phyloP scores from a whole-genome alignment of 1,140 invertebrate genomes.

The Diorhabda sublineata region DNA sequence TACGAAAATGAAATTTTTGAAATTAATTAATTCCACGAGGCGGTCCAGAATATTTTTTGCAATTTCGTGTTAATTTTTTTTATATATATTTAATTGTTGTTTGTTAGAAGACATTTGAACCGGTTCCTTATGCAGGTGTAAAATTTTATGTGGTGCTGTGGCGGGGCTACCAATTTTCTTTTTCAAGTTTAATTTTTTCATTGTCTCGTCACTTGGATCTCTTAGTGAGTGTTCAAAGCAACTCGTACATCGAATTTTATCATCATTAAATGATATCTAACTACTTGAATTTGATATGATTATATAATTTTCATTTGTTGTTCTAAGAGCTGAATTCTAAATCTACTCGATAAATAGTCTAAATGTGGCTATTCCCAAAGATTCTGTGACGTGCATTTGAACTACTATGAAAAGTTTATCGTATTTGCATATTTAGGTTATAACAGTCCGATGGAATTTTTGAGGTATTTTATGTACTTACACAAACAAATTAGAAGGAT shows the following conservation, averaged over 20 bases:
- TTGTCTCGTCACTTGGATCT: slow-evolving; percentile 1
- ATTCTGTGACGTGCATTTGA: background rate
- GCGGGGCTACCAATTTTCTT: background rate
- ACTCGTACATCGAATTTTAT: background rate
- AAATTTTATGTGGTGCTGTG: slow-evolving; percentile 5
- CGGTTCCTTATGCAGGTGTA: slow-evolving; percentile 5
- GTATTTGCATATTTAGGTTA: background rate
- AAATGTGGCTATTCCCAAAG: background rate
- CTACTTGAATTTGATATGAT: background rate
- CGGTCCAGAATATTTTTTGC: background rate
- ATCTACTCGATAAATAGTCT: background rate
- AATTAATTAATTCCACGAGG: background rate
- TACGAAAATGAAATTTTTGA: background rate
- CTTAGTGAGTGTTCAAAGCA: background rate
- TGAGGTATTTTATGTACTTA: background rate
- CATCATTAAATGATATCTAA: background rate
- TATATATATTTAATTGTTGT: background rate
- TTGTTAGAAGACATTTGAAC: slow-evolving; percentile 3
- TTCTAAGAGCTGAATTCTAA: too few species aligned
- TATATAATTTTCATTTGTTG: too few species aligned
- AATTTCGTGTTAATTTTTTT: background rate
- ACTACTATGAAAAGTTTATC: background rate
- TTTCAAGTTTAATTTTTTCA: background rate
- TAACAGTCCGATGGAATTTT: background rate
- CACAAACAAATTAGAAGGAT: background rate